Conservation (phyloP, 2,113 vertebrate genomes). For the Rhinolophus ferrumequinum region DNA sequence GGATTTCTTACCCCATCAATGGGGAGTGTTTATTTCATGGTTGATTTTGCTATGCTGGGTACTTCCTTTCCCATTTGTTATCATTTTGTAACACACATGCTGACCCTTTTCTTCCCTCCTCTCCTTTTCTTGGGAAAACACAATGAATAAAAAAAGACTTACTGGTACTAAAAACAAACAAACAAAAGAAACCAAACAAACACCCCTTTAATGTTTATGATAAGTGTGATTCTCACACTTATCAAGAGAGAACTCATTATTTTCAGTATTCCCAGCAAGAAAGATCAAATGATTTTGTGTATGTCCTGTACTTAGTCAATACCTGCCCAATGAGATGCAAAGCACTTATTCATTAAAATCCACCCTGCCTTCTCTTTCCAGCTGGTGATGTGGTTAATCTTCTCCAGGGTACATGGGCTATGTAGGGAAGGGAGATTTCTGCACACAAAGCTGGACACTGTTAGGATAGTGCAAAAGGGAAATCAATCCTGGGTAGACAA, state of each 20-base stretch:
- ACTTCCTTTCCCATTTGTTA: too few species aligned
- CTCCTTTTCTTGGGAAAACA: too few species aligned
- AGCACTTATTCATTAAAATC: background rate
- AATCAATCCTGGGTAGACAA: background rate
- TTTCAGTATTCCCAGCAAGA: background rate
- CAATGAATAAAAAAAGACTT: too few species aligned
- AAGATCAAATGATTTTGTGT: background rate
- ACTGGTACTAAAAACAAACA: too few species aligned
- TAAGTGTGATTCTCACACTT: background rate
- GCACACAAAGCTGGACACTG: background rate
- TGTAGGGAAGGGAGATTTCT: background rate
- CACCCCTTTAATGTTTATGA: too few species aligned
- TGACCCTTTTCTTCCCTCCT: too few species aligned
- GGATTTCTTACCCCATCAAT: too few species aligned
- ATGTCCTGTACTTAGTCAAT: background rate
- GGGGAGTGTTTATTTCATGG: too few species aligned
- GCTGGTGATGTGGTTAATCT: rapidly evolving
- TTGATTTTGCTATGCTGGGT: too few species aligned
- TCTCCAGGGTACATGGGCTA: background rate
- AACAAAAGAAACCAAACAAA: too few species aligned
- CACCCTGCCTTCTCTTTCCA: background rate
- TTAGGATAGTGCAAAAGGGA: background rate
- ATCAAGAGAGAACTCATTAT: background rate
- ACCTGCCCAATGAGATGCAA: background rate
- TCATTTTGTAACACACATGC: too few species aligned